Evolutionary conservation across 2,888 invertebrate species (phyloP).

Genomic region (Gymnoscelis rufifasciata): DNA sequence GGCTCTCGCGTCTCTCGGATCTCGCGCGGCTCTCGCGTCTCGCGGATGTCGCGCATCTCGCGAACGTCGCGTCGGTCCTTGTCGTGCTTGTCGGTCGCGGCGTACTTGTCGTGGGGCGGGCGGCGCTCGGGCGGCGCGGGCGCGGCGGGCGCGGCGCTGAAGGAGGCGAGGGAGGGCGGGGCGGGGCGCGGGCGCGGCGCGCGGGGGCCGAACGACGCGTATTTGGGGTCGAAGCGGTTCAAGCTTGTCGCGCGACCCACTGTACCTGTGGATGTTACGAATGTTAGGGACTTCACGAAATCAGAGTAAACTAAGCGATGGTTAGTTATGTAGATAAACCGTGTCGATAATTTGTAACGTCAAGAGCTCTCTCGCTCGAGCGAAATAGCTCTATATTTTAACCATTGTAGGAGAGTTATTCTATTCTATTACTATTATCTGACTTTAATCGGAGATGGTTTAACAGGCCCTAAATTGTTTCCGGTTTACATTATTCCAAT

Average conservation of each 20-base stretch:
- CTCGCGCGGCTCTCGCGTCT: conserved; percentile 10
- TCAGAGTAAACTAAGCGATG: no score
- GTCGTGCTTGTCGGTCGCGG: neutral
- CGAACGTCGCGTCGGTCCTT: neutral
- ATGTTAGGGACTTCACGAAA: neutral
- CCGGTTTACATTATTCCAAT: no score
- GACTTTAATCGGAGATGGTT: no score
- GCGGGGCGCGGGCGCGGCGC: conserved; percentile 67
- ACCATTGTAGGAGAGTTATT: no score
- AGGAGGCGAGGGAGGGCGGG: conserved; percentile 54
- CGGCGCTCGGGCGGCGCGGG: conserved; percentile 51
- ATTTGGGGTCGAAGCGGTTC: conserved; percentile 81
- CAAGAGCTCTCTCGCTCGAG: no score
- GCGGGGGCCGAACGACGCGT: conserved; percentile 77
- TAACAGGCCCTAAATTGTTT: no score
- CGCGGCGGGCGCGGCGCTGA: conserved; percentile 38
- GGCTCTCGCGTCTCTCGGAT: conserved; percentile 27
- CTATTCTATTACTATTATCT: no score
- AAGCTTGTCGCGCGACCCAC: conserved; percentile 66
- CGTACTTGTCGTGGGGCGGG: conserved; percentile 41
- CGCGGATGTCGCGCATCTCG: neutral
- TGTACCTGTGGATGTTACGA: conserved; percentile 41
- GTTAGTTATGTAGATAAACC: neutral
- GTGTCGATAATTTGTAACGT: no score
- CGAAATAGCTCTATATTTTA: no score